A percentile compares a stretch with the other conserved stretches of the same genome.
These are phyloP conservation scores for Paradisaea rubra DNA, from an alignment of 2,113 vertebrate species.

Conservation along the genomic window DNA sequence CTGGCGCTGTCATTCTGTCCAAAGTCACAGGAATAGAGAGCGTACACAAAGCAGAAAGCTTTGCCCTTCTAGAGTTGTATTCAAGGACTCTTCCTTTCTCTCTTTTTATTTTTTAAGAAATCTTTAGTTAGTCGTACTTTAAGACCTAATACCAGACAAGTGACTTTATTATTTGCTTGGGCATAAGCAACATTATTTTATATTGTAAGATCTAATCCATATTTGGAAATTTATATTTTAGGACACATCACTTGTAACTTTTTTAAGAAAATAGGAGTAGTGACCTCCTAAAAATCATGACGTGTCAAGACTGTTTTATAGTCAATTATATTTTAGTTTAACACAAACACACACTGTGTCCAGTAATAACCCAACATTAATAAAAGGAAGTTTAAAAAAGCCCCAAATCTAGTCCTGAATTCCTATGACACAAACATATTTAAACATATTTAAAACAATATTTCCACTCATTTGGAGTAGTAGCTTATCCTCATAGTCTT, in stretches of 20 bases:
- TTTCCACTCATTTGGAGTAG: background rate
- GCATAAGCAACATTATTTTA: background rate
- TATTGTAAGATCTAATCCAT: background rate
- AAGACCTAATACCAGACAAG: background rate
- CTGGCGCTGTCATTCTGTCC: background rate
- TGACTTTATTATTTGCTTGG: background rate
- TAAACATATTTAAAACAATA: background rate
- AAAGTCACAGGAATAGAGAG: background rate
- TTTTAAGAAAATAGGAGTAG: background rate
- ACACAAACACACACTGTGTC: background rate
- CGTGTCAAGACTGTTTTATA: background rate
- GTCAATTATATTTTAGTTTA: background rate
- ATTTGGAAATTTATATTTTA: background rate
- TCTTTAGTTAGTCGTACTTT: background rate
- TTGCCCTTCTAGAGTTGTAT: background rate
- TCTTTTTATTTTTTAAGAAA: background rate
- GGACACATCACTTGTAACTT: background rate
- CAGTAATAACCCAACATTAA: background rate
- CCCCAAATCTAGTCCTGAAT: background rate
- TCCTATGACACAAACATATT: background rate
- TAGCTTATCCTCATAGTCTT: background rate
- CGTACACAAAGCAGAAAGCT: background rate
- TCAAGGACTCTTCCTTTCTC: background rate
- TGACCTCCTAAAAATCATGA: background rate
- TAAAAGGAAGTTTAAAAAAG: background rate